Percentiles rank a stretch among this genome's conserved stretches.
Evolutionary conservation across 2,797 vertebrate genomes (phyloP).

Genomic region (Epinephelus awoara): DNA sequence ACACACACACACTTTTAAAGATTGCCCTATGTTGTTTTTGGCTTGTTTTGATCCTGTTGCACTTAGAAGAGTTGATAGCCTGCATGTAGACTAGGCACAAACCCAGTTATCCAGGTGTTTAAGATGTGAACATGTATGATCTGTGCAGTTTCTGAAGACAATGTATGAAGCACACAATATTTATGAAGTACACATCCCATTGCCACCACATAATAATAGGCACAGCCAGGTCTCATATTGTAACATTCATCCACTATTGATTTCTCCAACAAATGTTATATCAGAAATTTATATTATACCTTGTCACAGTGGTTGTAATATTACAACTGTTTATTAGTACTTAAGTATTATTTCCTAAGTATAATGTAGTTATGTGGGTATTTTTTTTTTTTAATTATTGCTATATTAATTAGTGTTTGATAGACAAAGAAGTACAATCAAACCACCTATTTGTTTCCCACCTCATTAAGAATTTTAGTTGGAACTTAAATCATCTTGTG

Average conservation of each 20-base stretch:
- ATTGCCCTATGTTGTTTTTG: slow-evolving; percentile 64
- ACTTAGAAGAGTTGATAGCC: slow-evolving; percentile 69
- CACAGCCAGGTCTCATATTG: slow-evolving; percentile 54
- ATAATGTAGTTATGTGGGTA: slow-evolving; percentile 59
- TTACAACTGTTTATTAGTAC: slow-evolving; percentile 68
- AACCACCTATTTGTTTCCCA: slow-evolving; percentile 50
- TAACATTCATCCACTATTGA: slow-evolving; percentile 56
- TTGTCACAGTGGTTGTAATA: slow-evolving; percentile 72
- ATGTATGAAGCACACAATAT: slow-evolving; percentile 79
- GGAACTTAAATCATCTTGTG: slow-evolving; percentile 57
- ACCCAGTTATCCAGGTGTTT: slow-evolving; percentile 71
- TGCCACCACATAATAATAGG: slow-evolving; percentile 51
- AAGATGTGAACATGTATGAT: slow-evolving; percentile 72
- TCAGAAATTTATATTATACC: slow-evolving; percentile 59
- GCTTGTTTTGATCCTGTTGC: slow-evolving; percentile 77
- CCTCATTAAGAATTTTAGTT: slow-evolving; percentile 57
- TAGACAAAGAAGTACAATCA: slow-evolving; percentile 71
- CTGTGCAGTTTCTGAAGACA: slow-evolving; percentile 63
- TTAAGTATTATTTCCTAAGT: slow-evolving; percentile 71
- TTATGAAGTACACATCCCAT: slow-evolving; percentile 67
- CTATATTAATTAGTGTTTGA: slow-evolving; percentile 66
- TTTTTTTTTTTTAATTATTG: slow-evolving; percentile 27
- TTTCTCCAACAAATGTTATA: slow-evolving; percentile 65
- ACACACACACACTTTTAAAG: slow-evolving; percentile 47
- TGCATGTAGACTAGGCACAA: slow-evolving; percentile 81